phyloP scores from a whole-genome alignment of 2,888 invertebrate species.

The Sesamia inferens region DNA sequence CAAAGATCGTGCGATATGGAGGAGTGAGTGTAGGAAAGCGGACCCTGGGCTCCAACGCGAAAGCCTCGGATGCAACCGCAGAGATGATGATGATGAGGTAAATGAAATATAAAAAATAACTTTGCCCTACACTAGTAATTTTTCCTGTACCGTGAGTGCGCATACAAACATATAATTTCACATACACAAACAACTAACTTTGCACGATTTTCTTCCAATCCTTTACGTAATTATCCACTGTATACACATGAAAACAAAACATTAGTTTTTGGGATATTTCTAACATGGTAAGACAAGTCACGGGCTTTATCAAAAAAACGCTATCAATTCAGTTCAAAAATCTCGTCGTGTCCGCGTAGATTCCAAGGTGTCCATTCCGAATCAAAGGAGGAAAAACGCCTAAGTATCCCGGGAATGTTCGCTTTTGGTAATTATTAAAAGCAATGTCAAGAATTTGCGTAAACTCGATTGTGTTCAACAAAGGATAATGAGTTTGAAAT shows the following conservation, averaged over 20 bases:
- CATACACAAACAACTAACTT: too few relatives aligned
- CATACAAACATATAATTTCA: too few relatives aligned
- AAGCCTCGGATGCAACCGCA: too few relatives aligned
- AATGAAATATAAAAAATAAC: too few relatives aligned
- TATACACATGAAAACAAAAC: neutral
- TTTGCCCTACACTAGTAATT: too few relatives aligned
- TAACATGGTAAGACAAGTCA: slow-evolving; percentile 2
- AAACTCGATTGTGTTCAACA: slow-evolving; percentile 1
- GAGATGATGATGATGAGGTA: too few relatives aligned
- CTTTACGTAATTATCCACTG: neutral
- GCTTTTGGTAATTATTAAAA: slow-evolving; percentile 20
- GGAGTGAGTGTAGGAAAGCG: too few relatives aligned
- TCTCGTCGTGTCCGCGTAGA: slow-evolving; percentile 10
- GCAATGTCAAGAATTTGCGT: slow-evolving; percentile 19
- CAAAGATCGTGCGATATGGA: too few relatives aligned
- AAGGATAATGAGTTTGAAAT: slow-evolving; percentile 17
- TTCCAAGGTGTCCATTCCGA: slow-evolving; percentile 27
- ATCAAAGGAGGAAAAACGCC: slow-evolving; percentile 18
- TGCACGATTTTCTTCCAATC: neutral
- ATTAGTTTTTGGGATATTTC: neutral
- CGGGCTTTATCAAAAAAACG: slow-evolving; percentile 7
- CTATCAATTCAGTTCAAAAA: slow-evolving; percentile 15
- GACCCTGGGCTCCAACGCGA: too few relatives aligned
- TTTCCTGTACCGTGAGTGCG: too few relatives aligned
- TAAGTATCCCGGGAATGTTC: slow-evolving; percentile 1